Base-by-base conservation (phyloP, 2,888 invertebrate genomes). In the Pseudococcus jackbeardsleyi region DNA sequence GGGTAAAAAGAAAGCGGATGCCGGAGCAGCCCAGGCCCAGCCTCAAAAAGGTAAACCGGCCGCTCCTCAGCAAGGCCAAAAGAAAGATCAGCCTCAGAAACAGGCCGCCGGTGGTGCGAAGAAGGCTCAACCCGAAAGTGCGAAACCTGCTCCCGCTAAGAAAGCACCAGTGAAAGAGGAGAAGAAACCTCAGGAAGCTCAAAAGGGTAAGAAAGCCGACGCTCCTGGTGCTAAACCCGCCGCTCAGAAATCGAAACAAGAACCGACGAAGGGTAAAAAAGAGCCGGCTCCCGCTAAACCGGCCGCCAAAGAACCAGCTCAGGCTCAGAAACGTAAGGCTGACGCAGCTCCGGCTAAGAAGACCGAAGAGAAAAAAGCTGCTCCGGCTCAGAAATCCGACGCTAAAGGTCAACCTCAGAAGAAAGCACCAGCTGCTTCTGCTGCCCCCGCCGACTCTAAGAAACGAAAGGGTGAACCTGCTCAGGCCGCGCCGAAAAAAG, bases 351-450 rank as follows among this genome's bases (percentile, higher is more conserved):
- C 82, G 6, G 82, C 79, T 39, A 72, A 89, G 54, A 85, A 86
- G 19, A 1, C 84, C 84, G 84, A 26, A 1, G 33, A 85, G 0
- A 85, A 85, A 12, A 85, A 85, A 54, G 89, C 89, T 17, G 88
- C 89, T 54, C 59, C 90, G n/a, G 90, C 90, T 50, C 54, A 39
- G 88, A 89, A 64, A 86, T 84, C 46, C 88, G 88, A 68, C 85
- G 89, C 50, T 84, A 88, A 50, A 82, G 89, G 12, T 87, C 89
- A 26, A 88, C 89, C 48, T 88, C 89, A 72, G n/a, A 88, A 89
- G 12, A 88, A 89, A 50, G 89, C 89, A 19, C 85, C 90, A 12
- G 72, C 85, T 50, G 84, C 84, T 26, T 33, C 84, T 17, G 26
- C 84, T 26, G 84, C 89, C 54, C 84, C 89, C 15, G 88, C 89